Evolutionary conservation across 2,888 invertebrate genomes (phyloP).

Genomic region (Cerastis leucographa): DNA sequence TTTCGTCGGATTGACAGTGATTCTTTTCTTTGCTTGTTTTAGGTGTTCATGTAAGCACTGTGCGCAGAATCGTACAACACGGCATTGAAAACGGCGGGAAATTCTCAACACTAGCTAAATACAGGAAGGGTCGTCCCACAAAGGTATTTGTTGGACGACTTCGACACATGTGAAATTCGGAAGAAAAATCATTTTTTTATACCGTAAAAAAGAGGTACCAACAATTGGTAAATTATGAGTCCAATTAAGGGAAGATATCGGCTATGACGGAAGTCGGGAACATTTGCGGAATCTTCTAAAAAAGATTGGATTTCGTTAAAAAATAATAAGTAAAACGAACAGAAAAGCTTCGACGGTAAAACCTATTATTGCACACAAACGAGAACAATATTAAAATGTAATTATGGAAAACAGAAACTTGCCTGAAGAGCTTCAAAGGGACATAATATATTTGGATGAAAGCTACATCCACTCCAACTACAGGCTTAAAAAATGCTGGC

Average conservation of each 20-base stretch:
- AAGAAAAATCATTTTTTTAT: slow-evolving; percentile 2
- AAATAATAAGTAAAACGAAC: too few relatives aligned
- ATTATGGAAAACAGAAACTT: background rate
- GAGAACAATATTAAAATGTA: too few relatives aligned
- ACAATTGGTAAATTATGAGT: too few relatives aligned
- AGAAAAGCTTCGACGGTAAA: too few relatives aligned
- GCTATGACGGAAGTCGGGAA: too few relatives aligned
- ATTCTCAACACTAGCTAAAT: slow-evolving; percentile 8
- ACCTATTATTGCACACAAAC: too few relatives aligned
- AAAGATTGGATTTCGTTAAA: too few relatives aligned
- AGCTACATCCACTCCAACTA: slow-evolving; percentile 1
- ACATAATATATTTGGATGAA: background rate
- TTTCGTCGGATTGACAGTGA: too few relatives aligned
- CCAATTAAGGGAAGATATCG: too few relatives aligned
- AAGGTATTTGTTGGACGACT: background rate
- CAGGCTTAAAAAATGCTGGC: slow-evolving; percentile 15
- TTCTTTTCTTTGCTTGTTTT: background rate
- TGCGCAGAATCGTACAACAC: background rate
- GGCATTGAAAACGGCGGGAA: background rate
- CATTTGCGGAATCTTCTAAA: too few relatives aligned
- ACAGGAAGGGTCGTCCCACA: background rate
- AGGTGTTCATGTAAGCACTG: slow-evolving; percentile 5
- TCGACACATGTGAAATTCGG: background rate
- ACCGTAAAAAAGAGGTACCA: too few relatives aligned
- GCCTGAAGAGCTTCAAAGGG: background rate